Base-by-base conservation (phyloP, 2,113 vertebrate genomes). In the Ancistrus triradiatus region DNA sequence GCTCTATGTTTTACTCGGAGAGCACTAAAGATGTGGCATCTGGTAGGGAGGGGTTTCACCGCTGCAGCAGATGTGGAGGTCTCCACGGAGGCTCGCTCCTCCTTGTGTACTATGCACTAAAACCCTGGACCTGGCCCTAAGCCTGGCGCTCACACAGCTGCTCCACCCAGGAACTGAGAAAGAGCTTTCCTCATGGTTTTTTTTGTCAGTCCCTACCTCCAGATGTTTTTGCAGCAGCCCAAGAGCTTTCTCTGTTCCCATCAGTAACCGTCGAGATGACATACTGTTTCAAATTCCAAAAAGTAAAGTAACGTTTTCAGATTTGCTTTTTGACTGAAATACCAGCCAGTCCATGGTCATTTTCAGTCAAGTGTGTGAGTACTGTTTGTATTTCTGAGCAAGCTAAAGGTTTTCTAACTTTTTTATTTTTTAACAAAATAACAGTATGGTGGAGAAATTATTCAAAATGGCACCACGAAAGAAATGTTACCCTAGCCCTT, bases 161-260 rank as follows among this genome's bases (percentile, higher is more conserved):
- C 78, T 83, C 86, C 85, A 77, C 86, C 85, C 83, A 83, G 67
- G 63, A 14, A 22, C 52, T 47, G 51, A 63, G 86, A 80, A 82
- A 83, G 72, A 53, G 77, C 79, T 71, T 69, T 77, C 63, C 65
- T 19, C 28, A 51, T 28, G 18, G 3, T 31, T 31, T 52, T 44
- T 42, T 59, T 50, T 64, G 42, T 21, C 78, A 49, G 58, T 59
- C 62, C 64, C 48, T 22, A 17, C 15, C 55, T 70, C 74, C 77
- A 81, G 79, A 84, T 80, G 82, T 80, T 53, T 55, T 35, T 64
- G 33, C 15, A 65, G 66, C 65, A 57, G 50, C 68, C 25, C 43
- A 59, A 28, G n/a, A 13, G 11, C 59, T 22, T 21, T 38, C 5
- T 51, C 24, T 24, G 47, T 19, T 24, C 6, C 18, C 43, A 28